Conservation (phyloP, 2,797 vertebrate species). For the Labroides dimidiatus region DNA sequence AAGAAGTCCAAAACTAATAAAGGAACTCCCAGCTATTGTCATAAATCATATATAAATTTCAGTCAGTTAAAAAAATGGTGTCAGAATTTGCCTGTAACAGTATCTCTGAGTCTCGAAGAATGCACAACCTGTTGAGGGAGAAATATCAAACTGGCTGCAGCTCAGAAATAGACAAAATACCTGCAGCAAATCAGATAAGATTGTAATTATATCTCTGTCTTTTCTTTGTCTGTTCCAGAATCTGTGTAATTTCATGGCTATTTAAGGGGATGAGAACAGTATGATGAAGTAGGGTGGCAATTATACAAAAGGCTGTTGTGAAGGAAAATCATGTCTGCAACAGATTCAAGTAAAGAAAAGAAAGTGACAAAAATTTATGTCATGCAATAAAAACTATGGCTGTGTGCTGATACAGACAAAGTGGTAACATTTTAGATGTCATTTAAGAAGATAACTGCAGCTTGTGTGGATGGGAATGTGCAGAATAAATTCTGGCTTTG, state of each 20-base stretch:
- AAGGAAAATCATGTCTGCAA: no score
- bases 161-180: background rate
- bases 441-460: background rate
- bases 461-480: background rate
- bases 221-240: no score
- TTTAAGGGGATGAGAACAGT: no score
- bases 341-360: background rate
- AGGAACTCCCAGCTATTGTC: background rate
- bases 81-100: background rate
- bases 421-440: background rate
- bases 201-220: no score
- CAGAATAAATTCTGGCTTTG: background rate
- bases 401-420: no score
- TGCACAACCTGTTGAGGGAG: background rate
- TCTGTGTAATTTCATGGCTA: no score
- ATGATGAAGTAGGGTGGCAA: background rate
- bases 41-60: background rate
- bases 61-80: background rate
- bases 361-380: background rate
- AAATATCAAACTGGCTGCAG: no score
- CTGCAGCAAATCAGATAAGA: no score
- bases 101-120: background rate
- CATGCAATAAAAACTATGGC: no score
- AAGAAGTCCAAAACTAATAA: conserved; percentile 2
- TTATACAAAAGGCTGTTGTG: background rate